phyloP scores from a whole-genome alignment of 2,113 vertebrate genomes.

The Sylvilagus bachmani region DNA sequence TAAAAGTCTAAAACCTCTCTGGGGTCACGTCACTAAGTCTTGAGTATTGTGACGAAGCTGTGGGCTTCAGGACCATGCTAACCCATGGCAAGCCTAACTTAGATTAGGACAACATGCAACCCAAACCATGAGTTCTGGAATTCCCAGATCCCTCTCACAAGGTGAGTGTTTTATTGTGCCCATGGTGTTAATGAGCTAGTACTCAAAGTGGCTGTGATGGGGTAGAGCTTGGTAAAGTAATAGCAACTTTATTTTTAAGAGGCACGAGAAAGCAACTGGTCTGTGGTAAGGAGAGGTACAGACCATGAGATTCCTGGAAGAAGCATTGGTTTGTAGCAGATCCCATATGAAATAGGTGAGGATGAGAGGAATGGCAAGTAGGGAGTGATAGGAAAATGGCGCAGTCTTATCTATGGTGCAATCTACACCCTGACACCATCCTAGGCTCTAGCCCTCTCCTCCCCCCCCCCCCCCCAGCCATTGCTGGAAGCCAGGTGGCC shows the following conservation, averaged over 20 bases:
- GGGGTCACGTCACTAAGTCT: not conserved
- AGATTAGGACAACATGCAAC: not conserved
- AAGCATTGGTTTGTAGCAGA: not conserved
- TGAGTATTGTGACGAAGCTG: conserved; percentile 19
- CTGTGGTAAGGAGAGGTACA: not conserved
- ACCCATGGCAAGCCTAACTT: not conserved
- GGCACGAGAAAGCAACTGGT: not conserved
- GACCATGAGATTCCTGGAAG: not conserved
- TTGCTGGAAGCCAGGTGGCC: no score
- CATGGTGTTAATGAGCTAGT: not conserved
- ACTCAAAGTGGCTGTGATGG: not conserved
- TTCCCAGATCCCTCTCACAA: not conserved
- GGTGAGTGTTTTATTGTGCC: conserved; percentile 23
- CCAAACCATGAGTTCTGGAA: conserved; percentile 46
- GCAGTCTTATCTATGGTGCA: no score
- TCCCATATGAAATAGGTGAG: not conserved
- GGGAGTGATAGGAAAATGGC: no score
- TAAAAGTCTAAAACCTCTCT: conserved; percentile 18
- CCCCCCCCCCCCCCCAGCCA: no score
- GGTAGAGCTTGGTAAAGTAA: conserved; percentile 30
- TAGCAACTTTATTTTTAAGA: not conserved
- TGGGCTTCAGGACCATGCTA: conserved; percentile 31
- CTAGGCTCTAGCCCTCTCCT: no score
- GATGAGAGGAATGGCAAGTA: not conserved
- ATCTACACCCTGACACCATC: no score